A percentile compares a stretch with the other conserved stretches of the same genome.
These are phyloP conservation scores for Lamellibrachia columna DNA, from an alignment of 2,888 invertebrate species.

Conservation along the genomic window DNA sequence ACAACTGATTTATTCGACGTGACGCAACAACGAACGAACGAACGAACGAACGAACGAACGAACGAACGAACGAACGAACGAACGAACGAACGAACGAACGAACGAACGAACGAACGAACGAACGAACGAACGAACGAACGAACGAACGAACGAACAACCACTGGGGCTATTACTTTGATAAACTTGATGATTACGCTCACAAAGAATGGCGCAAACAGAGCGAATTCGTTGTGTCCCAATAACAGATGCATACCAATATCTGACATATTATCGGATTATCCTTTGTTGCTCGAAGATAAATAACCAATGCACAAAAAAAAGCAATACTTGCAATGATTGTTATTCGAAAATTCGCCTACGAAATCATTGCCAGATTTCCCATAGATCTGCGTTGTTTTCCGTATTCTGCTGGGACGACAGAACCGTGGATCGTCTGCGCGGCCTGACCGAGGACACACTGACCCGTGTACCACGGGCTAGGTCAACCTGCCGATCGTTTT, in stretches of 20 bases:
- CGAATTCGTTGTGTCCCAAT: neutral
- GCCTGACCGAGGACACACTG: neutral
- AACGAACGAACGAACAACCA: too few species aligned
- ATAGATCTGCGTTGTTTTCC: neutral
- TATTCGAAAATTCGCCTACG: neutral
- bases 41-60: neutral
- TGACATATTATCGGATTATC: neutral
- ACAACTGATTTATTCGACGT: neutral
- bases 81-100: too few species aligned
- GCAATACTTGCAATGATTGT: neutral
- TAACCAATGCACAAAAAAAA: neutral
- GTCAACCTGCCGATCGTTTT: neutral
- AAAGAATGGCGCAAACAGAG: too few species aligned
- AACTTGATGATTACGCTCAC: too few species aligned
- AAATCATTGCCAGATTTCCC: neutral
- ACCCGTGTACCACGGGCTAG: neutral
- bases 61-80: neutral
- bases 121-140: too few species aligned
- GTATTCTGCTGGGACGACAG: neutral
- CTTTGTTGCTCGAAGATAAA: neutral
- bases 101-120: too few species aligned
- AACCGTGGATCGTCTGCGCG: neutral
- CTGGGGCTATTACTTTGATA: too few species aligned
- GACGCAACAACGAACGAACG: neutral
- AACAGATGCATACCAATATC: neutral